Base-by-base conservation (phyloP, 2,113 vertebrate species). In the Gallinago jamesoni region DNA sequence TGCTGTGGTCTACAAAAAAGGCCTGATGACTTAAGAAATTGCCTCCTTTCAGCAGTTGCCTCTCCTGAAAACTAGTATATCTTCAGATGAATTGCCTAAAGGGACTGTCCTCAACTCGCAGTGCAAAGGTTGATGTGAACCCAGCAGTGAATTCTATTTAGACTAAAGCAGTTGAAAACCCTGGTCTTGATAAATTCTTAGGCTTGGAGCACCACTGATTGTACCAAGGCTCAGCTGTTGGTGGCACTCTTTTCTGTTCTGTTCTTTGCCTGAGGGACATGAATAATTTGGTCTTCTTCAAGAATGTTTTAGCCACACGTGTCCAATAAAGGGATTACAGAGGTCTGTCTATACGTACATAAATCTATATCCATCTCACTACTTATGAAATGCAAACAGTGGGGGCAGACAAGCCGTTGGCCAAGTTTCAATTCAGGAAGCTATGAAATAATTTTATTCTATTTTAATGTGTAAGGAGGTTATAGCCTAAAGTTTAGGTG, bases 251-350 rank as follows among this genome's bases (percentile, higher is more conserved):
- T 56, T 41, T 57, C 53, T 67, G 23, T 53, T 60, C 35, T 39
- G 2, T 52, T 64, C 30, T 64, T 82, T 48, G 13, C 21, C 33
- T 0, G 1, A 66, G 12, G 6, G 23, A 9, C 13, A 18, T 1
- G 1, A 35, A 31, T 22, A 10, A 19, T 78, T 52, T 30, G 25
- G 9, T 90, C 25, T 64, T 9, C 31, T 39, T 9, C 37, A 27
- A 4, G 16, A 16, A 5, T 52, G 4, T 59, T 73, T 72, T 22
- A 56, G 48, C 24, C 25, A 12, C 10, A 2, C 2, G 1, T 66
- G 50, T 27, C 31, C 15, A 20, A 1, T 27, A 39, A 4, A 52
- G 27, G 21, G 18, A 17, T 67, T 43, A 14, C 10, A 57, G 66
- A 33, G 56, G 21, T 48, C 20, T 48, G 47, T 48, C 21, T 47